Evolutionary conservation across 35 echinoderm and acorn worm genomes (phyloP).

Genomic region (Holothuria glaberrima): DNA sequence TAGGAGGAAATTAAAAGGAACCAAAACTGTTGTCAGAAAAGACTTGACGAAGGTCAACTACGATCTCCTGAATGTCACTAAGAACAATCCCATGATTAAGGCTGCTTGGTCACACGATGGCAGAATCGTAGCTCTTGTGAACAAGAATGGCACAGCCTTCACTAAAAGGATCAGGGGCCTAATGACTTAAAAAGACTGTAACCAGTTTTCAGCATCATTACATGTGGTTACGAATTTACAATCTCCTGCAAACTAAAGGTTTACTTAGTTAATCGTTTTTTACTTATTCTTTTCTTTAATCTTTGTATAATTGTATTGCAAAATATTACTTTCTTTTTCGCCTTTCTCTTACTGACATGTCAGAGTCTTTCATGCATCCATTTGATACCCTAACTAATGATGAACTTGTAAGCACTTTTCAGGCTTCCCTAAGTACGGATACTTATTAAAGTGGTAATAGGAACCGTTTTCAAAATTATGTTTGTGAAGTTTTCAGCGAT

Average conservation of each 20-base stretch:
- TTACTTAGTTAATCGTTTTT: neutral
- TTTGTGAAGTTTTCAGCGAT: neutral
- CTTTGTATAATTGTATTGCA: neutral
- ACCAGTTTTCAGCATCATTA: neutral
- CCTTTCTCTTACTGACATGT: neutral
- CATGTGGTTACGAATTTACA: neutral
- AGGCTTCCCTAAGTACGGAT: neutral
- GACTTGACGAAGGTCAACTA: conserved; percentile 25
- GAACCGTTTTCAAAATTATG: neutral
- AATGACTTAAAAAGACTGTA: conserved; percentile 1
- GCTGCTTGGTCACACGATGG: neutral
- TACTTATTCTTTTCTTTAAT: neutral
- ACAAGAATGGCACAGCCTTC: neutral
- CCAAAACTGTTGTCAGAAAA: conserved; percentile 6
- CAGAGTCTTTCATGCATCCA: neutral
- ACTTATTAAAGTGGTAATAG: neutral
- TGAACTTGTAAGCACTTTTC: neutral
- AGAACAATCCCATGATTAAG: neutral
- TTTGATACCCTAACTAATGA: conserved; percentile 14
- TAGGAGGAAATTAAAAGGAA: conserved; percentile 4
- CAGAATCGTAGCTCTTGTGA: neutral
- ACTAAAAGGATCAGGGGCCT: neutral
- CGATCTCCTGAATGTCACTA: neutral
- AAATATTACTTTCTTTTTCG: neutral
- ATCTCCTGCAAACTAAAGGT: neutral